phyloP scores from a whole-genome alignment of 2,113 vertebrate genomes.

The Hiodon alosoides region DNA sequence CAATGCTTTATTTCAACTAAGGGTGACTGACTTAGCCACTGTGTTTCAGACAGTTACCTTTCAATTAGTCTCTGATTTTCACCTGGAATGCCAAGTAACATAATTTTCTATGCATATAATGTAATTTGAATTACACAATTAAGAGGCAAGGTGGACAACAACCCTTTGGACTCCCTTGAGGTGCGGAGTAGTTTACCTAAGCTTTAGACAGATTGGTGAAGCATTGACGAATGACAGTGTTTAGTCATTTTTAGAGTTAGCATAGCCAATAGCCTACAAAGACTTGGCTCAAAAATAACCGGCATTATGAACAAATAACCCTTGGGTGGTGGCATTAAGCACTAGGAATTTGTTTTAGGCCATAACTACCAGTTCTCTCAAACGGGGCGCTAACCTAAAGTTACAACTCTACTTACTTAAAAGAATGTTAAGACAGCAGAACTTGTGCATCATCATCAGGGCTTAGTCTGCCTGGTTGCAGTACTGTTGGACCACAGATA shows the following conservation, averaged over 20 bases:
- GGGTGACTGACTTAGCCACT: no score
- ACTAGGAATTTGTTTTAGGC: background rate
- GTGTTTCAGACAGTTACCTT: no score
- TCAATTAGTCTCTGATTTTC: no score
- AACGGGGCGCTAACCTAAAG: background rate
- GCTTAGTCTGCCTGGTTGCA: background rate
- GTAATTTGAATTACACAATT: no score
- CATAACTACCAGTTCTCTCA: background rate
- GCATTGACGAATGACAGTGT: no score
- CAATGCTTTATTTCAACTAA: no score
- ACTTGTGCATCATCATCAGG: background rate
- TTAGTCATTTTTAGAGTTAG: slow-evolving; percentile 9
- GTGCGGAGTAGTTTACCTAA: no score
- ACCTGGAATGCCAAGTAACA: no score
- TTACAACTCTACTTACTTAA: background rate
- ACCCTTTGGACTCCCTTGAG: no score
- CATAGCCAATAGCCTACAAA: slow-evolving; percentile 25
- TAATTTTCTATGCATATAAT: background rate
- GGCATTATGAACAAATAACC: slow-evolving; percentile 25
- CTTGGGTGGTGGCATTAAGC: slow-evolving; percentile 19
- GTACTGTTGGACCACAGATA: background rate
- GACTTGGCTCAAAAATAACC: slow-evolving; percentile 37
- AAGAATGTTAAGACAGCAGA: background rate
- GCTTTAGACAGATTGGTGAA: no score
- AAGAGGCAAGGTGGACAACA: no score